These are phyloP conservation scores for Musca vetustissima DNA, from an alignment of 1,140 invertebrate genomes.

Conservation along the genomic window DNA sequence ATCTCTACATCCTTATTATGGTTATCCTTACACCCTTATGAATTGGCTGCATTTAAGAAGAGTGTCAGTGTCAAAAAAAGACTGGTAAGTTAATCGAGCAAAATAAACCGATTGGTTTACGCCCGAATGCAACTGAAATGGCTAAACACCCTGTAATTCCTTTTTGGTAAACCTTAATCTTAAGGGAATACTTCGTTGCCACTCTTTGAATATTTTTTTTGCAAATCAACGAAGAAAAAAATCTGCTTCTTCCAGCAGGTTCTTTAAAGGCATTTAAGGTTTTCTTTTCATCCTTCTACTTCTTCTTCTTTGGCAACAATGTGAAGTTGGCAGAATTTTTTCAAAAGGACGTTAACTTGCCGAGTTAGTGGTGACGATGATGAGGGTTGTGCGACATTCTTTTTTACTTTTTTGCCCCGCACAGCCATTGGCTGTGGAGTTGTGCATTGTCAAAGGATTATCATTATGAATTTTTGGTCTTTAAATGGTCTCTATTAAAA, in stretches of 20 bases:
- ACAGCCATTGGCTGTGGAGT: too few relatives aligned
- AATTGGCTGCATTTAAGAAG: too few relatives aligned
- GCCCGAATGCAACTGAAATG: slow-evolving; percentile 6
- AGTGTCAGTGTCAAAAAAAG: slow-evolving; percentile 19
- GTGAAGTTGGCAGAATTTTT: background rate
- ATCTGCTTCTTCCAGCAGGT: background rate
- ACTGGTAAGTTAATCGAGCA: slow-evolving; percentile 17
- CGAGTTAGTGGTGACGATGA: too few relatives aligned
- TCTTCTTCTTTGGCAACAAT: slow-evolving; percentile 19
- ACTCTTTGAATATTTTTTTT: slow-evolving; percentile 7
- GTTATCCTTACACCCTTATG: too few relatives aligned
- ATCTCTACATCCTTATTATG: too few relatives aligned
- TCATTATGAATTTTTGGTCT: too few relatives aligned
- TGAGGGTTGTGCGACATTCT: too few relatives aligned
- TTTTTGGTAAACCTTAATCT: slow-evolving; percentile 21
- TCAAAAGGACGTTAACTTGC: too few relatives aligned
- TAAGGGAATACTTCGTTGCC: background rate
- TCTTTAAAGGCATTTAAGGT: slow-evolving; percentile 3
- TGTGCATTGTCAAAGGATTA: too few relatives aligned
- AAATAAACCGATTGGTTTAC: slow-evolving; percentile 16
- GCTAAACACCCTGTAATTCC: slow-evolving; percentile 14
- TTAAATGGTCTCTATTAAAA: too few relatives aligned
- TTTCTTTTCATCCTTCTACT: too few relatives aligned
- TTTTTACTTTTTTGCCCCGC: too few relatives aligned
- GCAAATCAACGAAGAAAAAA: background rate